Percentiles rank a stretch among this genome's conserved stretches.
Evolutionary conservation across 2,113 vertebrate species (phyloP).

Genomic region (Galeopterus variegatus): DNA sequence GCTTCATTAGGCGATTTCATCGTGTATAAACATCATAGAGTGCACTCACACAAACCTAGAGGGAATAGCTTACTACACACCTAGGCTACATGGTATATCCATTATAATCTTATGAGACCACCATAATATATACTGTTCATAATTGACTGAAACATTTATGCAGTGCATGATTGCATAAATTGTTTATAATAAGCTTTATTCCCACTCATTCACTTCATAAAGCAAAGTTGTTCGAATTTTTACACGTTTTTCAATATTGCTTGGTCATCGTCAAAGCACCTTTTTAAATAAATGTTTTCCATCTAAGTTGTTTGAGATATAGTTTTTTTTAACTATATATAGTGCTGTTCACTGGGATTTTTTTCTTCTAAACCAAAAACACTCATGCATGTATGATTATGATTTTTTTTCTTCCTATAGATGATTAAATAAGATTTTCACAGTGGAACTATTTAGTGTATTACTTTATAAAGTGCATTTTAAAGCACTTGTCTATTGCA

Average conservation of each 20-base stretch:
- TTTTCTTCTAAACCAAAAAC: neutral
- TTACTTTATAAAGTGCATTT: neutral
- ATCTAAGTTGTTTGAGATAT: neutral
- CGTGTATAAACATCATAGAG: too few relatives aligned
- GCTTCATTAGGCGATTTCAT: too few relatives aligned
- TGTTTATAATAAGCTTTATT: neutral
- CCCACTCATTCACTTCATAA: neutral
- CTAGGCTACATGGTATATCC: too few relatives aligned
- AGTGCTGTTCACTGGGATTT: neutral
- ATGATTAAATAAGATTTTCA: conserved; percentile 11
- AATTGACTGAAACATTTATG: too few relatives aligned
- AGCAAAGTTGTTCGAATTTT: neutral
- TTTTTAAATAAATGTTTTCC: neutral
- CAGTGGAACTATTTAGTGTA: neutral
- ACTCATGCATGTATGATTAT: neutral
- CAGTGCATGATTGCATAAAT: too few relatives aligned
- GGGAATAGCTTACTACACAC: too few relatives aligned
- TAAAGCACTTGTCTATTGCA: neutral
- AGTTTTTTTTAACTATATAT: neutral
- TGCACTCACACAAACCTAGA: too few relatives aligned
- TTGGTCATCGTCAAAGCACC: neutral
- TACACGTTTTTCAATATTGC: neutral
- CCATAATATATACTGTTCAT: too few relatives aligned
- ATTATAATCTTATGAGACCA: too few relatives aligned
- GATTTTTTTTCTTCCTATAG: neutral